phyloP scores from a whole-genome alignment of 2,888 invertebrate species.

The Hydrotaea diabolus region DNA sequence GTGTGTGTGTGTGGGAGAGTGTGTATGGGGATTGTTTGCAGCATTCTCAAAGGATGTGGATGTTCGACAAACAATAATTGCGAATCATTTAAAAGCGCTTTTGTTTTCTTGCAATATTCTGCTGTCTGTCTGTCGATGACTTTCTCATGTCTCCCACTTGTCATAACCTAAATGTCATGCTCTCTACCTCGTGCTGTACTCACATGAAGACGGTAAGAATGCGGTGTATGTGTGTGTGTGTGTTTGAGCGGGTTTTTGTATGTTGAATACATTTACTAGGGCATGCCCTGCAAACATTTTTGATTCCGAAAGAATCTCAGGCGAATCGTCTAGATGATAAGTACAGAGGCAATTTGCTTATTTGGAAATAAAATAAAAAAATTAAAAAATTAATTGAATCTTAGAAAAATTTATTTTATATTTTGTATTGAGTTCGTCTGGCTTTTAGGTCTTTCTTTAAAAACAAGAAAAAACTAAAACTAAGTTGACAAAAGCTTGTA shows the following conservation, averaged over 20 bases:
- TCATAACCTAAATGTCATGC: slow-evolving; percentile 30
- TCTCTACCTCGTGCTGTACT: not conserved
- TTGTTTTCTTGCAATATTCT: slow-evolving; percentile 29
- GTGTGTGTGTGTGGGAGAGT: not conserved
- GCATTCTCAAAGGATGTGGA: slow-evolving; percentile 49
- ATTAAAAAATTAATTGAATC: too few species aligned
- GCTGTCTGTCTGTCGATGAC: slow-evolving; percentile 4
- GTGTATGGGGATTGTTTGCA: not conserved
- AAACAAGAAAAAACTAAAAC: too few species aligned
- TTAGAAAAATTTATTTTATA: too few species aligned
- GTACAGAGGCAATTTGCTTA: too few species aligned
- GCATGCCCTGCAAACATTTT: too few species aligned
- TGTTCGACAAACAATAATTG: slow-evolving; percentile 60
- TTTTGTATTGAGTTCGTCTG: too few species aligned
- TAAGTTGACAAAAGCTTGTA: too few species aligned
- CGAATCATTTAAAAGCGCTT: slow-evolving; percentile 59
- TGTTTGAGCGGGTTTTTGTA: not conserved
- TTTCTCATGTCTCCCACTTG: slow-evolving; percentile 27
- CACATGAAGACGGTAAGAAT: not conserved
- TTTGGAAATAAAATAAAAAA: too few species aligned
- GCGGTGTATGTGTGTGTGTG: not conserved
- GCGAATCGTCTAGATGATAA: too few species aligned
- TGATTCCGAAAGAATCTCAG: too few species aligned
- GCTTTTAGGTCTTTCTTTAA: too few species aligned
- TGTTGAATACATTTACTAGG: not conserved